Base-by-base conservation (phyloP, 1,140 invertebrate genomes). In the Drosophila nasuta region DNA sequence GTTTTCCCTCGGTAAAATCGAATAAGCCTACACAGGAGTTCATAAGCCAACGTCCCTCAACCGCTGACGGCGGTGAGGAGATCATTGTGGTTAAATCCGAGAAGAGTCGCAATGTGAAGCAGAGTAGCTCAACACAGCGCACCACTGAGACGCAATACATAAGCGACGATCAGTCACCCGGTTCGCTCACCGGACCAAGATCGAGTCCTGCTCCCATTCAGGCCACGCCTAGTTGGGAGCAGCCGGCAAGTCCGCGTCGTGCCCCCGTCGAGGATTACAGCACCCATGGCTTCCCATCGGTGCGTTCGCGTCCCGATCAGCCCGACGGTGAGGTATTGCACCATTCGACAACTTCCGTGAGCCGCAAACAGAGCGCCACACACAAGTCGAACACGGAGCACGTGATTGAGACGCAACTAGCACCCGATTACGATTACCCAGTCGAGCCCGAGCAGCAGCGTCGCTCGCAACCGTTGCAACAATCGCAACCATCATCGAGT, bases 21-120 rank as follows among this genome's bases (percentile, higher is more conserved):
- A 79, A 92, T 30, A 92, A 91, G 52, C 80, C 82, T 43, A 92
- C 91, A 1, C 91, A 92, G 70, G 85, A 92, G 57, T 91, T 85
- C 58, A 41, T 77, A 38, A 70, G 67, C 0, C 82, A 92, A 38
- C 62, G 91, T 5, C 82, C 83, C 1, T 30, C 63, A 1, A 75
- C 63, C 38, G 76, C 57, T 3, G 52, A 59, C 15, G 68, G 60
- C n/a, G 65, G 63, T 8, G 82, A 87, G 63, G 86, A 90, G 62
- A 57, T 82, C n/a, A 60, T 91, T 13, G 60, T 80, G 49, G 65
- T 86, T 8, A 81, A 85, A 17, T 75, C 81, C 2, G 79, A 90
- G 52, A 67, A 79, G 60, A 85, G 77, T 11, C 86, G 82, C 60
- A 78, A 90, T 51, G 60, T 91, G 5, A 90, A 86, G 72, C 86